Base-by-base conservation (phyloP, 1,140 invertebrate genomes). In the Pomacea maculata region DNA sequence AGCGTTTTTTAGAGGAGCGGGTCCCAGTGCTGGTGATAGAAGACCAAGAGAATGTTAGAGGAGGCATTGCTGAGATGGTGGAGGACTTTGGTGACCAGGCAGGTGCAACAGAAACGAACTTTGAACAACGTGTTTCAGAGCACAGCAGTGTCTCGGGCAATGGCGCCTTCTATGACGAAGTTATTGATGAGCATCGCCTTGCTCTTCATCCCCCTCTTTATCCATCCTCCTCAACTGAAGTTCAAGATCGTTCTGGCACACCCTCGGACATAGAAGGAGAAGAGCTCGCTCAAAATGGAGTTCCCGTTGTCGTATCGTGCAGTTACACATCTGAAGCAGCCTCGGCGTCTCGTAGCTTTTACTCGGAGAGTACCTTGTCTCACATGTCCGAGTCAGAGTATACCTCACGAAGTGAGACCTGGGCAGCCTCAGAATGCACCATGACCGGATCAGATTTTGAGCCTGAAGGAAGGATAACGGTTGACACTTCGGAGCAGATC, bases 401-500 rank as follows among this genome's bases (percentile, higher is more conserved):
- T 71, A 81, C 82, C 6, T 76, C 82, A 17, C 81, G 64, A 10
- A 82, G 75, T 76, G 80, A 83, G 61, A 82, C 78, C 17, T 81
- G 81, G 83, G 65, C 81, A 29, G 80, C 79, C 12, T 84, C 83
- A 9, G 83, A 84, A 75, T 82, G 67, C 75, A 81, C 83, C 10
- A 80, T 84, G 80, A 84, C 80, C 8, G 83, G 80, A 9, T 83
- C 82, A 12, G 82, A 83, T 54, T 79, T 79, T 76, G 82, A 79
- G 65, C 73, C 83, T 17, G 87, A 87, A 78, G 87, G 87, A 64
- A 86, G 86, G 80, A 84, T 89, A 14, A 83, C 80, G 29, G 83
- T 86, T 73, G 88, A 90, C 73, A 88, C 85, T 21, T 87, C 87
- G 5, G 86, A 89, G 63, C 87, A 88, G 67, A 90, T 89, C 57